These are phyloP conservation scores for Jordanella pulchra DNA, from an alignment of 2,797 vertebrate species.

Conservation along the genomic window DNA sequence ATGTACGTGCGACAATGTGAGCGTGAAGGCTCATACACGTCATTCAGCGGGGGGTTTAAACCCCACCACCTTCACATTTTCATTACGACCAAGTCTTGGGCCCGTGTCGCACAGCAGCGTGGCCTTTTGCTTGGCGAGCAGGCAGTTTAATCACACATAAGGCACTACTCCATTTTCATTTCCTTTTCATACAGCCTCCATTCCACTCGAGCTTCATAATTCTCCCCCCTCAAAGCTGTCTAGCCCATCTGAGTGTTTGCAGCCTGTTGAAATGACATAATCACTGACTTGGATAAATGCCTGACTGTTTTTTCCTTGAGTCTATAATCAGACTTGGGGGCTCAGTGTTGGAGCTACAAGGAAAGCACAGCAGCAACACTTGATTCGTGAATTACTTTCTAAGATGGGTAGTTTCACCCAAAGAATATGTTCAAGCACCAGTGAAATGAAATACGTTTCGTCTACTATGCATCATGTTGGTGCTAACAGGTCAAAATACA, in stretches of 20 bases:
- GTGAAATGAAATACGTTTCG: conserved; percentile 34
- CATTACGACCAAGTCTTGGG: conserved; percentile 82
- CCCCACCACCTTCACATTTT: conserved; percentile 77
- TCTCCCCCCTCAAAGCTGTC: conserved; percentile 77
- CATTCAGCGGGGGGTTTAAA: conserved; percentile 67
- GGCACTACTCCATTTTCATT: conserved; percentile 82
- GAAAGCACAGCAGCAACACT: conserved; percentile 59
- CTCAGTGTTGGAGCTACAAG: conserved; percentile 61
- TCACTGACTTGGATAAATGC: conserved; percentile 85
- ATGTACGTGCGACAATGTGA: conserved; percentile 41
- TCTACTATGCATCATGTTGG: conserved; percentile 20
- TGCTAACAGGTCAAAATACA: conserved; percentile 21
- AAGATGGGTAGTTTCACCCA: conserved; percentile 45
- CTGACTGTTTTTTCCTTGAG: conserved; percentile 75
- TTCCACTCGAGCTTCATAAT: conserved; percentile 81
- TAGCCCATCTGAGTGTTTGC: conserved; percentile 68
- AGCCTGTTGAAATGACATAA: conserved; percentile 84
- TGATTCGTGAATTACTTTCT: conserved; percentile 67
- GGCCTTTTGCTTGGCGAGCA: conserved; percentile 78
- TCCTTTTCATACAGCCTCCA: conserved; percentile 79
- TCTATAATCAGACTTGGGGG: conserved; percentile 77
- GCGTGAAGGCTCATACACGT: conserved; percentile 31
- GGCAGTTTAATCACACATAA: conserved; percentile 86
- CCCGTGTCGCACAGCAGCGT: conserved; percentile 72
- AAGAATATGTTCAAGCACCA: conserved; percentile 47